Evolutionary conservation across 2,797 vertebrate genomes (phyloP), one percentile per base, ranked within the genome.

Genomic region (Hoplostethus mediterraneus): DNA sequence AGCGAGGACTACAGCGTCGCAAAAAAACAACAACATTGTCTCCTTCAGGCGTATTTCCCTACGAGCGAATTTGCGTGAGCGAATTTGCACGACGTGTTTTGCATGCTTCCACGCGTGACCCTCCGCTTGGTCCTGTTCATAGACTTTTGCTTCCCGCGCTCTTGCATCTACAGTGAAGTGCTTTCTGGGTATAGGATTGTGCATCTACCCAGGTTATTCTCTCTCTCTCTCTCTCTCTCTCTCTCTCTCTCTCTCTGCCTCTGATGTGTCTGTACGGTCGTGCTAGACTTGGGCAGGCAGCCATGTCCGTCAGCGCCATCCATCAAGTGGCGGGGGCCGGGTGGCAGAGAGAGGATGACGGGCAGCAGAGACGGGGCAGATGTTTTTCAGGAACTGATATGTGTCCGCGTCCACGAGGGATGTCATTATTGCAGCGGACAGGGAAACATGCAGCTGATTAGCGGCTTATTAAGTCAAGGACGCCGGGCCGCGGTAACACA

Each of bases 391-490:
- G 87, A 76, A 84, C 72, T 65, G 79, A 85, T 86, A 83, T 84
- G 81, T 88, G 81, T 86, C 78, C 73, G 38, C 67, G 47, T 81
- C 80, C 90, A 81, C 67, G 4, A 89, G 90, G 90, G 89, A 90
- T 88, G 87, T 90, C 88, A 89, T 91, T 91, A 91, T 51, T 21
- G 68, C 3, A 56, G 78, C 56, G 60, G 80, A 90, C 87, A 83
- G 82, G 87, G 70, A 86, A 90, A 90, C 85, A 86, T 87, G 87
- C 77, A 66, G 85, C 88, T 91, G 88, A 91, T 94, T 91, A 93
- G 87, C 49, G 7, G 84, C 80, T 90, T 88, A 91, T 92, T 90
- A 86, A 90, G 90, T 91, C 90, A 91, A 92, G 93, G 90, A 92
- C 92, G 87, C 82, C 59, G 82, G 77, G 82, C 82, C 38, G 0